Evolutionary conservation across 2,113 vertebrate genomes (phyloP).

Genomic region (Melanerpes formicivorus): DNA sequence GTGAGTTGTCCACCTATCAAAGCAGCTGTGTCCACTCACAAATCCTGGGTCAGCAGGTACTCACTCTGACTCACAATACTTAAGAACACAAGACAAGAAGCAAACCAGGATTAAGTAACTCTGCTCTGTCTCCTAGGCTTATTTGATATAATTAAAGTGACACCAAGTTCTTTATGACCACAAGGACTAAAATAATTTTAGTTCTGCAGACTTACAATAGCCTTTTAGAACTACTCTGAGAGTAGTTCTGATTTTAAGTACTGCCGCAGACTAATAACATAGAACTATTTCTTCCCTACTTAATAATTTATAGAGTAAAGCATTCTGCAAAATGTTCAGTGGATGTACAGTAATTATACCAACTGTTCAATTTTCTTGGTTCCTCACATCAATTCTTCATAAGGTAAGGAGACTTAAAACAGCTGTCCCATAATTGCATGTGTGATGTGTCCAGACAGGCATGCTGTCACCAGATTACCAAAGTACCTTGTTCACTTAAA

Average conservation of each 20-base stretch:
- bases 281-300: not conserved
- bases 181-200: not conserved
- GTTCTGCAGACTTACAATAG: not conserved
- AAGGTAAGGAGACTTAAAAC: not conserved
- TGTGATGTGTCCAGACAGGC: not conserved
- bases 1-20: not conserved
- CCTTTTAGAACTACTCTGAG: not conserved
- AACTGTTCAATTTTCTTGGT: not conserved
- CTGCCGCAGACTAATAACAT: not conserved
- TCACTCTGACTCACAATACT: not conserved
- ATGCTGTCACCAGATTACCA: not conserved
- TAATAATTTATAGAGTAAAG: not conserved
- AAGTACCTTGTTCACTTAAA: not conserved
- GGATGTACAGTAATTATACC: not conserved
- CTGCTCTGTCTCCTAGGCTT: not conserved
- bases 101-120: not conserved
- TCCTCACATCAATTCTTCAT: not conserved
- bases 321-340: not conserved
- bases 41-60: not conserved
- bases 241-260: not conserved
- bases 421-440: not conserved
- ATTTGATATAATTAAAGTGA: not conserved
- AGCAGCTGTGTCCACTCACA: not conserved
- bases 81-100: not conserved
- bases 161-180: not conserved